Conservation (phyloP, 2,888 invertebrate species). For the Nomada ferruginata region DNA sequence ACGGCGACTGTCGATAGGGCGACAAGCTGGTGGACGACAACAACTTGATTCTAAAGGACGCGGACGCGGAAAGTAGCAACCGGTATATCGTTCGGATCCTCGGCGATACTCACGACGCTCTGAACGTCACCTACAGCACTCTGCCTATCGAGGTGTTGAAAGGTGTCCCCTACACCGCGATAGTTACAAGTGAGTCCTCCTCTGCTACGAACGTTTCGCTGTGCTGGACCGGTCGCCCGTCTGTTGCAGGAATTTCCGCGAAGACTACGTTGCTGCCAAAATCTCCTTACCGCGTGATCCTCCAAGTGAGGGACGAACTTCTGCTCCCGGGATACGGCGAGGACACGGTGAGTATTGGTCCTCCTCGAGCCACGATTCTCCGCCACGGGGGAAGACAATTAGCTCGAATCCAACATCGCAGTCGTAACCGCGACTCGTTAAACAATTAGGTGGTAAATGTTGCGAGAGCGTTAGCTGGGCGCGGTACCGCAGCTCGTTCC, state of each 20-base stretch:
- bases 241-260: conserved; percentile 76
- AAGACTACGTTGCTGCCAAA: conserved; percentile 80
- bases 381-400: conserved; percentile 39
- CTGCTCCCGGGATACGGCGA: conserved; percentile 82
- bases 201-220: too few species aligned
- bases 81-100: conserved; percentile 81
- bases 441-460: conserved; percentile 65
- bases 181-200: conserved; percentile 76
- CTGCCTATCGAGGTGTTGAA: conserved; percentile 77
- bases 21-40: conserved; percentile 78
- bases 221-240: not conserved
- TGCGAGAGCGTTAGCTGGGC: conserved; percentile 61
- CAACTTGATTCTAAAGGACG: conserved; percentile 83
- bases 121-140: conserved; percentile 81
- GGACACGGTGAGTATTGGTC: conserved; percentile 82
- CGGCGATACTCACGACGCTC: conserved; percentile 80
- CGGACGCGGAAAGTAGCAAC: conserved; percentile 83
- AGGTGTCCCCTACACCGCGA: conserved; percentile 75
- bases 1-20: conserved; percentile 75
- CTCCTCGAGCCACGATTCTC: too few species aligned
- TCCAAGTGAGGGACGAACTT: conserved; percentile 86
- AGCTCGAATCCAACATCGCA: conserved; percentile 26
- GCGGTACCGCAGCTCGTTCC: conserved; percentile 73
- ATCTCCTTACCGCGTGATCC: conserved; percentile 85
- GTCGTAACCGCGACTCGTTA: conserved; percentile 61